Percentiles rank a stretch among this genome's conserved stretches.
These are phyloP conservation scores for Bradypodion ventrale DNA, from an alignment of 2,797 vertebrate species.

Conservation along the genomic window DNA sequence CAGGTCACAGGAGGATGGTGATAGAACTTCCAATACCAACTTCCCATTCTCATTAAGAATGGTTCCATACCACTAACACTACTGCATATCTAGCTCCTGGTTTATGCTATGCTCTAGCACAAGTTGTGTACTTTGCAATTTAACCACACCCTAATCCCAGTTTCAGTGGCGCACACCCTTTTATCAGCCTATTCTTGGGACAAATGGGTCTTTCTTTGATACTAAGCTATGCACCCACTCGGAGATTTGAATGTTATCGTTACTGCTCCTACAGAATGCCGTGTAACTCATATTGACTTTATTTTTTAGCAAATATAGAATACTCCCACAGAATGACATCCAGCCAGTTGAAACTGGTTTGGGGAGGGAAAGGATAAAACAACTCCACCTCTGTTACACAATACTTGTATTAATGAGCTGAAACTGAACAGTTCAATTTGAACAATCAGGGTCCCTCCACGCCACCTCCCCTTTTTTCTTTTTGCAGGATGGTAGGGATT, in stretches of 20 bases:
- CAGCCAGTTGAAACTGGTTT: constrained; percentile 36
- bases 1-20: background rate
- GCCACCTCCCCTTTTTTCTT: background rate
- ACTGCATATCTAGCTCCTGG: background rate
- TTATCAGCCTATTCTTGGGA: constrained; percentile 45
- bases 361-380: constrained; percentile 11
- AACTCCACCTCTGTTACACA: constrained; percentile 21
- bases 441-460: background rate
- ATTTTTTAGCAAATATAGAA: constrained; percentile 64
- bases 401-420: background rate
- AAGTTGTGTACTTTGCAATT: constrained; percentile 34
- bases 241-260: constrained; percentile 73
- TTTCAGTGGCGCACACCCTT: constrained; percentile 51
- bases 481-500: rapidly evolving
- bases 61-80: background rate
- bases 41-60: background rate
- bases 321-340: constrained; percentile 55
- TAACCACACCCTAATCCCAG: constrained; percentile 37
- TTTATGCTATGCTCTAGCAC: background rate
- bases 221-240: constrained; percentile 15
- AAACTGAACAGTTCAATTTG: background rate
- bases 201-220: constrained; percentile 62
- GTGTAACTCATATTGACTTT: constrained; percentile 56
- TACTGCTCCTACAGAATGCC: constrained; percentile 55
- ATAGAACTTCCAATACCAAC: rapidly evolving